Evolutionary conservation across 2,888 invertebrate species (phyloP).

Genomic region (Bhutanitis thaidina): DNA sequence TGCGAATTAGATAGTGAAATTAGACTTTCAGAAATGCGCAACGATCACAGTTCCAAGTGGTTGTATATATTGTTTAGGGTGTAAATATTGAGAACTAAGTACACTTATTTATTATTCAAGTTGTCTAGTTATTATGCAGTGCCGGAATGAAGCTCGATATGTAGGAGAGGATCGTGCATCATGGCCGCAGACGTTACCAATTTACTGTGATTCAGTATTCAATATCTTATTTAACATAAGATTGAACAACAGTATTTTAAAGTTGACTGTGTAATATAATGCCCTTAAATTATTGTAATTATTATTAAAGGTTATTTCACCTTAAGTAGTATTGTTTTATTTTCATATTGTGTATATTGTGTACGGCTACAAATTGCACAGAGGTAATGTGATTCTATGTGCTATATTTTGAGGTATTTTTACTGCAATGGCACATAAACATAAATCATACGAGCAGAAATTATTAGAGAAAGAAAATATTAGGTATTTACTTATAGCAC

Average conservation of each 20-base stretch:
- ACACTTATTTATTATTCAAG: constrained; percentile 50
- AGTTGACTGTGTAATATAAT: constrained; percentile 75
- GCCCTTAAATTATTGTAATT: constrained; percentile 69
- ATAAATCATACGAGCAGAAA: too few relatives aligned
- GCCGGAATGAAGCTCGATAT: constrained; percentile 16
- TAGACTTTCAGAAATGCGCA: constrained; percentile 45
- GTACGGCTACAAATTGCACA: too few relatives aligned
- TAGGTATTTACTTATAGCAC: too few relatives aligned
- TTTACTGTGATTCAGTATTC: constrained; percentile 66
- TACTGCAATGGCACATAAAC: too few relatives aligned
- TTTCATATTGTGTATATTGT: too few relatives aligned
- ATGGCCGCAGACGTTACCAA: constrained; percentile 35
- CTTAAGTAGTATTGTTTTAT: constrained; percentile 46
- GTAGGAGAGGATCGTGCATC: constrained; percentile 29
- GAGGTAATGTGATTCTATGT: too few relatives aligned
- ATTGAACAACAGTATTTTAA: constrained; percentile 74
- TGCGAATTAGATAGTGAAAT: constrained; percentile 54
- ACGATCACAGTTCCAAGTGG: constrained; percentile 45
- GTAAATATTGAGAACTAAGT: constrained; percentile 72
- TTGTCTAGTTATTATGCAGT: constrained; percentile 27
- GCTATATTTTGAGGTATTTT: too few relatives aligned
- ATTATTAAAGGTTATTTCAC: constrained; percentile 67
- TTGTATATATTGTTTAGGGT: constrained; percentile 66
- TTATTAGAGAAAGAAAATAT: too few relatives aligned
- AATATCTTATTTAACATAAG: constrained; percentile 53